These are phyloP conservation scores for Diplogasteroides magnus DNA, from an alignment of 1,140 invertebrate species.

Conservation along the genomic window DNA sequence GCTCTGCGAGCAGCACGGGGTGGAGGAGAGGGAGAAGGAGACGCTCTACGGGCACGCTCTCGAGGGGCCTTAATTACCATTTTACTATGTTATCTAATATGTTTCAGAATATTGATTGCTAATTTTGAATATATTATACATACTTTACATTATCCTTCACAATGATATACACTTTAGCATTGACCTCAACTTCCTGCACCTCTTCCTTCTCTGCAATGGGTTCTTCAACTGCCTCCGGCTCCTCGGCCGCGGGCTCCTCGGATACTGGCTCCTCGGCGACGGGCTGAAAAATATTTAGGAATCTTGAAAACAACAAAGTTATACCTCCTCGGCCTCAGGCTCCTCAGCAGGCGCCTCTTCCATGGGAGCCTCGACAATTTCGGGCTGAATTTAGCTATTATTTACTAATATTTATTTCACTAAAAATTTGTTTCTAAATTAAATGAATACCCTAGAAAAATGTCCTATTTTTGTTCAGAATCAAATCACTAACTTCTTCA, in stretches of 20 bases:
- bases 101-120: no score
- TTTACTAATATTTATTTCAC: no score
- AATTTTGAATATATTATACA: no score
- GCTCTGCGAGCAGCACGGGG: constrained; percentile 23
- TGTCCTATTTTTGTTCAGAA: constrained; percentile 2
- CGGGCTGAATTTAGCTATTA: no score
- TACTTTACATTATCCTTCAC: no score
- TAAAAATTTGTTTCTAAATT: no score
- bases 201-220: constrained; percentile 16
- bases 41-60: constrained; percentile 10
- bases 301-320: constrained; percentile 13
- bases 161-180: not conserved
- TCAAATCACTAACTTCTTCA: constrained; percentile 12
- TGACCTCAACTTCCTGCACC: constrained; percentile 19
- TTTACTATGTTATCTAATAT: no score
- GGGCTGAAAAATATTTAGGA: not conserved
- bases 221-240: constrained; percentile 15
- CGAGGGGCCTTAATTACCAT: no score
- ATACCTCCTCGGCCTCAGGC: constrained; percentile 30
- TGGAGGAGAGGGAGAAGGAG: constrained; percentile 48
- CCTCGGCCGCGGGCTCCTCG: constrained; percentile 21
- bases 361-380: no score
- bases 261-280: not conserved
- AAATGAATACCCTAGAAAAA: no score
- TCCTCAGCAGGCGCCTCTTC: constrained; percentile 27